Evolutionary conservation across 2,888 invertebrate genomes (phyloP).

Genomic region (Cataglyphis albicans): DNA sequence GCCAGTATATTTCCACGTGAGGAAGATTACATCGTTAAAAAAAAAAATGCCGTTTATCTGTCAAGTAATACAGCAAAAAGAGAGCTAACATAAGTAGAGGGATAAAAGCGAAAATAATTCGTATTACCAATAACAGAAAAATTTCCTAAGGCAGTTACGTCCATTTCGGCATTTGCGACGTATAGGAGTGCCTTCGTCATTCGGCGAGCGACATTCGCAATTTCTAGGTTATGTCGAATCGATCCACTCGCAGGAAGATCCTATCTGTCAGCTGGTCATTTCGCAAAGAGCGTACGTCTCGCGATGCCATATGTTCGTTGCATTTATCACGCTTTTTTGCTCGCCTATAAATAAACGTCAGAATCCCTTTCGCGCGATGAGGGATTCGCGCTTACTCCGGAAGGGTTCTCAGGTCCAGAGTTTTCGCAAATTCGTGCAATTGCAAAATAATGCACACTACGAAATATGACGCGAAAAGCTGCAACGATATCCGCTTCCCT

Average conservation of each 20-base stretch:
- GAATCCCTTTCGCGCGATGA: neutral
- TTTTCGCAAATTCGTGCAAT: neutral
- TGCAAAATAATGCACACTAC: neutral
- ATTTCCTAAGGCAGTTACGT: constrained; percentile 12
- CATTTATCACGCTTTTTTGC: neutral
- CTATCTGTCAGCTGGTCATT: neutral
- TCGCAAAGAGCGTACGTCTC: constrained; percentile 6
- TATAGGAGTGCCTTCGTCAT: constrained; percentile 6
- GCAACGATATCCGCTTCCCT: neutral
- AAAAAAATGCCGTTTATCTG: neutral
- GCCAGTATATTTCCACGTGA: neutral
- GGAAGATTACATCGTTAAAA: neutral
- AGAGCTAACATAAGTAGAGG: neutral
- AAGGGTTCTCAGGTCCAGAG: neutral
- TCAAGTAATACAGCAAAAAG: neutral
- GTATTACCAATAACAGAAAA: neutral
- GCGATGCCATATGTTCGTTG: neutral
- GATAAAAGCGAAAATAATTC: constrained; percentile 24
- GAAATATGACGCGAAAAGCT: neutral
- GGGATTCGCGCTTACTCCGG: neutral
- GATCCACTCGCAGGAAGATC: neutral
- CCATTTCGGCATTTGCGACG: constrained; percentile 22
- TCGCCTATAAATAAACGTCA: neutral
- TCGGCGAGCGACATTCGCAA: neutral
- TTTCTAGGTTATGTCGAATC: constrained; percentile 24